Evolutionary conservation across 92 coral and sea anemone genomes (phyloP), one percentile per base, ranked within the genome.

Genomic region (Chrysogorgia sp.): DNA sequence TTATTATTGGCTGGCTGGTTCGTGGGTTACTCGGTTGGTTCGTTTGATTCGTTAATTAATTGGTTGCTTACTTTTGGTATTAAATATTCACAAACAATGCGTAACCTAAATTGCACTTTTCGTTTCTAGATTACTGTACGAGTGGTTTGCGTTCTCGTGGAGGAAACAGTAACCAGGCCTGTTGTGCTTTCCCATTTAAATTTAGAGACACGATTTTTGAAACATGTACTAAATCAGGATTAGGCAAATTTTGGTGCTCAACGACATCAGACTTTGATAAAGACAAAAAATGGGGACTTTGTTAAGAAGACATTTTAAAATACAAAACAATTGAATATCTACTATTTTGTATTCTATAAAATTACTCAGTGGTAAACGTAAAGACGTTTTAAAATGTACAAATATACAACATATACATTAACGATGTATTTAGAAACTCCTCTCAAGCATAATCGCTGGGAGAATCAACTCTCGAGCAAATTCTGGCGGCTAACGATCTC

Each of bases 121-220:
- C 40, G 22, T 30, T 19, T 10, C 32, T 55, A 71, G 78, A 71
- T 71, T 71, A 71, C 64, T 71, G 78, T 23, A 71, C 63, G 34
- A 83, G 83, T 50, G 87, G 87, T 15, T 45, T 41, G 17, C 76
- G 75, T n/a, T 76, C 87, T 7, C 64, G 58, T 56, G 83, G 78
- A 31, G 87, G 87, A 21, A 83, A 76, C 32, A 56, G 63, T 13
- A 77, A 77, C 64, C 65, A 68, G 9, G 83, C 87, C 3, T 83
- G 87, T 34, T 83, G 87, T 31, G 83, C 77, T 29, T 83, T 83
- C 33, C 87, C 87, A 1, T 83, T 83, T 35, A 55, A 0, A 41
- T 83, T 35, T 67, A 68, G 71, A 41, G 83, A 70, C 48, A 77
- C 63, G 20, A 40, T 34, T 57, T 77, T 66, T 64, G 52, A 83